phyloP scores from a whole-genome alignment of 1,140 invertebrate species.

The Drosophila nikananu region DNA sequence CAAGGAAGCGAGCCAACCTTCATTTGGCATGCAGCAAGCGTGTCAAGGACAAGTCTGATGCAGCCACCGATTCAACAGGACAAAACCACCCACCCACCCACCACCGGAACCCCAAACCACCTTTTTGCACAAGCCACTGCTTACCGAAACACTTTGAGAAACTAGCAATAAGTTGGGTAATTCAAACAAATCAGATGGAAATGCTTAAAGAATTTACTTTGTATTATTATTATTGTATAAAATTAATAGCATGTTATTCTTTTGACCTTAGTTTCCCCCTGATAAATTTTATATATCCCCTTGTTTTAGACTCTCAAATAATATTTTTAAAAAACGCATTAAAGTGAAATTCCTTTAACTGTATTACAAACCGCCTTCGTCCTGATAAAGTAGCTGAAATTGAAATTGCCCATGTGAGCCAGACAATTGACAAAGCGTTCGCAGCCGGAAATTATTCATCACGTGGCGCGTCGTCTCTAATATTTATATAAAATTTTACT shows the following conservation, averaged over 20 bases:
- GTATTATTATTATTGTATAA: too few relatives aligned
- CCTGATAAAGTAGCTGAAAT: constrained; percentile 47
- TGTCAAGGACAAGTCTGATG: constrained; percentile 69
- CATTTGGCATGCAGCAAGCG: constrained; percentile 75
- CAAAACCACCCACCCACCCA: constrained; percentile 2
- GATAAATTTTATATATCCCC: not conserved
- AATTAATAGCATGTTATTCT: too few relatives aligned
- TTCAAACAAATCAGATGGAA: too few relatives aligned
- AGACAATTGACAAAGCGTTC: constrained; percentile 51
- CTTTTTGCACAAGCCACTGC: not conserved
- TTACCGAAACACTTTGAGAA: constrained; percentile 5
- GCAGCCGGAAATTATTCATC: constrained; percentile 67
- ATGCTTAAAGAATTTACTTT: too few relatives aligned
- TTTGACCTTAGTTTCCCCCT: fast-evolving
- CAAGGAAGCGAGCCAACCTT: constrained; percentile 49
- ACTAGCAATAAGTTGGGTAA: not conserved
- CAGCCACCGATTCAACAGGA: constrained; percentile 39
- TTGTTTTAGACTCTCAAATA: not conserved
- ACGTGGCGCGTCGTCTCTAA: constrained; percentile 50
- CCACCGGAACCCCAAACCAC: not conserved
- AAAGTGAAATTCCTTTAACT: not conserved
- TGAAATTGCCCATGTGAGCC: constrained; percentile 61
- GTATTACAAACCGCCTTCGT: not conserved
- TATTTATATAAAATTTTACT: constrained; percentile 81
- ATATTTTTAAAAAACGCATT: not conserved